Percentiles rank a stretch among this genome's conserved stretches.
These are phyloP conservation scores for Saccostrea glomerata DNA, from an alignment of 1,140 invertebrate species.

Conservation along the genomic window DNA sequence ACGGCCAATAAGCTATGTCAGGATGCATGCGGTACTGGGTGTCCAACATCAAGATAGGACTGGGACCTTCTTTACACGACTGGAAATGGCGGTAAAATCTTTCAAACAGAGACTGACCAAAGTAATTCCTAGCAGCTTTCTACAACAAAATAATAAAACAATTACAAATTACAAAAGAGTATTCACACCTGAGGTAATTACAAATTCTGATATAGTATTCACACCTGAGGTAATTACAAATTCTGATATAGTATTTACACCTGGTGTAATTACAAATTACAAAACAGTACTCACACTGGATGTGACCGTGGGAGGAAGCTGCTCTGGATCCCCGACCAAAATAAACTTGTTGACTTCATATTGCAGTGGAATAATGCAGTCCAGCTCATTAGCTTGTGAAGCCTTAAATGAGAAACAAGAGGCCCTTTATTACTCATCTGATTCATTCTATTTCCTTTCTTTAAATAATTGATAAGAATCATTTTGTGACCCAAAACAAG, in stretches of 20 bases:
- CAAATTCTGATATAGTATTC: neutral
- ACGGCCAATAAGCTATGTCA: constrained; percentile 71
- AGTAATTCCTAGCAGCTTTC: constrained; percentile 66
- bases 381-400: constrained; percentile 72
- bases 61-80: neutral
- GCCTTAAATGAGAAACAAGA: constrained; percentile 61
- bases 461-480: too few species aligned
- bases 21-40: constrained; percentile 74
- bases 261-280: neutral
- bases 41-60: constrained; percentile 68
- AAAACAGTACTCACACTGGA: constrained; percentile 67
- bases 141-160: constrained; percentile 48
- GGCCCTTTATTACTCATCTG: too few species aligned
- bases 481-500: too few species aligned
- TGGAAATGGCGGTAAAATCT: constrained; percentile 69
- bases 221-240: neutral
- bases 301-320: constrained; percentile 72
- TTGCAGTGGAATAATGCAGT: constrained; percentile 74
- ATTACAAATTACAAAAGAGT: neutral
- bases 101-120: constrained; percentile 74
- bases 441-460: too few species aligned
- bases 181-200: neutral
- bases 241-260: neutral
- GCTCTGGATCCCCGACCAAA: constrained; percentile 75
- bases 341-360: constrained; percentile 71